Percentiles rank a stretch among this genome's conserved stretches.
These are phyloP conservation scores for Lordiphosa collinella DNA, from an alignment of 1,140 invertebrate genomes.

Conservation along the genomic window DNA sequence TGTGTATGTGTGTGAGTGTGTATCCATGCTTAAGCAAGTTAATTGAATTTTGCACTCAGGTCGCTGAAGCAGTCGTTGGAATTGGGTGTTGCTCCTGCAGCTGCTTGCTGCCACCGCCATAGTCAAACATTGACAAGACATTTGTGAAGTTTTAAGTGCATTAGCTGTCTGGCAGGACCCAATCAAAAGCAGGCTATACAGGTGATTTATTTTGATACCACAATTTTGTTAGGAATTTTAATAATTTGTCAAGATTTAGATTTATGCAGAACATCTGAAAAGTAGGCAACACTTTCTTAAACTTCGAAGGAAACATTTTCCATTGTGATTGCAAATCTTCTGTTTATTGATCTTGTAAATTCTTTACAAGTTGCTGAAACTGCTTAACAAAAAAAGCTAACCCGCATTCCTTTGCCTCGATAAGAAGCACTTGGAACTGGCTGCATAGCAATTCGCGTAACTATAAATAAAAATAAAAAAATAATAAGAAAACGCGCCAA, in stretches of 20 bases:
- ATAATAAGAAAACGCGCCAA: slow-evolving; percentile 37
- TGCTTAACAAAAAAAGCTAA: too few relatives aligned
- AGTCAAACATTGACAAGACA: slow-evolving; percentile 74
- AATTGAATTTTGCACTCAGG: slow-evolving; percentile 78
- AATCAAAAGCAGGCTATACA: too few relatives aligned
- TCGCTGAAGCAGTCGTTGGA: slow-evolving; percentile 50
- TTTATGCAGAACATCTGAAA: too few relatives aligned
- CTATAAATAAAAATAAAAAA: slow-evolving; percentile 5
- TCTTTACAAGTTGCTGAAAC: too few relatives aligned
- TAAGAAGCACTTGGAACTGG: slow-evolving; percentile 7
- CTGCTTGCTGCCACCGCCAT: slow-evolving; percentile 33
- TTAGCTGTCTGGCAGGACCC: slow-evolving; percentile 40
- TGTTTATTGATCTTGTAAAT: too few relatives aligned
- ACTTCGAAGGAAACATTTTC: too few relatives aligned
- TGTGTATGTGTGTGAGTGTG: slow-evolving; percentile 21
- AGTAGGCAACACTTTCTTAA: too few relatives aligned
- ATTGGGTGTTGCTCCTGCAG: slow-evolving; percentile 41
- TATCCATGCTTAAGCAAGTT: slow-evolving; percentile 69
- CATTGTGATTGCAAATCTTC: too few relatives aligned
- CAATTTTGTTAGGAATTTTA: too few relatives aligned
- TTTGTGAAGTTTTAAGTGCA: slow-evolving; percentile 77
- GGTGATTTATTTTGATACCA: too few relatives aligned
- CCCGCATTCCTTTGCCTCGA: background rate
- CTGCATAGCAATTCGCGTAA: background rate
- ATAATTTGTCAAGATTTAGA: too few relatives aligned